Evolutionary conservation across 37 sponge, comb jelly and placozoan species (phyloP), one percentile per base, ranked within the genome.

Genomic region (Petrosia ficiformis): DNA sequence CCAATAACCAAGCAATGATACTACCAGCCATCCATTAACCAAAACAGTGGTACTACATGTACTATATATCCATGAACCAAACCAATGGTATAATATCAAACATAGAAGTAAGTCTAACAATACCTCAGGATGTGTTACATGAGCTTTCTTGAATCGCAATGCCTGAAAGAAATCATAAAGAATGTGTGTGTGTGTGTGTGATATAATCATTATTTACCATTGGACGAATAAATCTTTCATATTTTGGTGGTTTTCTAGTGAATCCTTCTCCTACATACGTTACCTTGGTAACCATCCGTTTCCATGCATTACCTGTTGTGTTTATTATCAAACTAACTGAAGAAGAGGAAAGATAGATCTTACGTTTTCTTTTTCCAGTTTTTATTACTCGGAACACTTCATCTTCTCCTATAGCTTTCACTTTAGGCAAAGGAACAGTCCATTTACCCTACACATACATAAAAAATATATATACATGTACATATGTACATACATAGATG

Each of bases 121-220:
- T 80, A 87, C 89, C 79, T 94, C 99, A 4, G 99, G 99, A 79
- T 99, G 99, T 16, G 99, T 99, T 19, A 99, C 97, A 60, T 99
- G 99, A 11, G 99, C 99, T 77, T 96, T 99, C 84, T 99, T 99
- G 90, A 96, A 99, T 16, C 99, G 61, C 0, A 99, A 80, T 42
- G 84, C 97, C 90, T 90, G 42, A 0, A 67, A 2, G 6, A 0
- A 19, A 25, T 31, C 0, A 57, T 5, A 26, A 22, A 22, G 68
- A 33, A 40, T 35, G 28, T 2, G 26, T 28, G 67, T 10, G 59
- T 64, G 22, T 30, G 14, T 30, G 33, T 21, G 63, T 61, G 33
- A 19, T 16, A 65, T 21, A 38, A 1, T 67, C 31, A 1, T 22
- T 6, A 37, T 44, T 4, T 42, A 78, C 94, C 99, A 99, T 99